Evolutionary conservation across 2,113 vertebrate species (phyloP), one percentile per base, ranked within the genome.

Genomic region (Formicarius rufipectus): DNA sequence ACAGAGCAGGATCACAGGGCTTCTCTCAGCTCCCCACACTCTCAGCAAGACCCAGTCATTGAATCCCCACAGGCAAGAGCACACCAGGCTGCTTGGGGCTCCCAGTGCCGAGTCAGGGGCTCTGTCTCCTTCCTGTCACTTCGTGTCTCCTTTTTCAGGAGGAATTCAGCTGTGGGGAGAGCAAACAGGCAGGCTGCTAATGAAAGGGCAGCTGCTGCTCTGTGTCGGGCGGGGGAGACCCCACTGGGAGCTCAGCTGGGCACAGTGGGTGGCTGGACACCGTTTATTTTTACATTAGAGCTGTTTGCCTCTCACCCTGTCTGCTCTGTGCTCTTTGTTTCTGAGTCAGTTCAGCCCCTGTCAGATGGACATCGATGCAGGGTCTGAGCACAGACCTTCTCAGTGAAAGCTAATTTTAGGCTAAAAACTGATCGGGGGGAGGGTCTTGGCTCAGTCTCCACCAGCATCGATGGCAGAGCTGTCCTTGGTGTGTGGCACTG

Each of bases 141-240:
- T 87, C 19, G 12, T 35, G 84, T 87, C 63, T 80, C 40, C 62
- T 74, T 83, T 90, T 77, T 49, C 9, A 66, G 58, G 45, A 31
- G 75, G 77, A 95, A 96, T 96, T 95, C 93, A 93, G 94, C 95
- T 93, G 71, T 1, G 91, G 94, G 95, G 80, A 53, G 59, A 79
- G 91, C 69, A 76, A 95, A 95, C 7, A 81, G 91, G 81, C 62
- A 50, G 73, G 91, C 87, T 96, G 59, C 77, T 96, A 95, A 96
- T 96, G 95, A 96, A 87, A 95, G 94, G 93, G 93, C 94, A 96
- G 95, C 96, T 95, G 95, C 93, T 93, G 93, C 84, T 94, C 91
- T 6, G 13, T 94, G 94, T 76, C 93, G 94, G 81, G 84, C 91
- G 0, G 52, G 84, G 44, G 74, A 85, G 93, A 79, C 80, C 89